A percentile compares a stretch with the other conserved stretches of the same genome.
These are phyloP conservation scores for Acinonyx jubatus DNA, from an alignment of 2,113 vertebrate species.

Conservation along the genomic window DNA sequence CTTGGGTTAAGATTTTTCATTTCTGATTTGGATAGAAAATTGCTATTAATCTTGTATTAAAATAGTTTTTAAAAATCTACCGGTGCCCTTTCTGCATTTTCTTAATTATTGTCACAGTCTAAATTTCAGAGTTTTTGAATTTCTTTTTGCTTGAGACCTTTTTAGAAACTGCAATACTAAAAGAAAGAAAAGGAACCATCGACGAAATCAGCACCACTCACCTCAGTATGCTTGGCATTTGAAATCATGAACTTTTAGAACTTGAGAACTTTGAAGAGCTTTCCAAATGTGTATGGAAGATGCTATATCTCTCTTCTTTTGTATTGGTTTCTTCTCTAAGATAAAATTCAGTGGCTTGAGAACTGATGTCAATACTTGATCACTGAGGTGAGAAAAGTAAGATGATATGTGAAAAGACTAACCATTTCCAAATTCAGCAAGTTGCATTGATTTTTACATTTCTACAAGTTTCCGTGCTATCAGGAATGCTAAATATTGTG, in stretches of 20 bases:
- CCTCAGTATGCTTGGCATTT: background rate
- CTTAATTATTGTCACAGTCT: slow-evolving; percentile 26
- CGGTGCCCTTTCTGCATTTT: slow-evolving; percentile 60
- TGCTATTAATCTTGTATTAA: slow-evolving; percentile 83
- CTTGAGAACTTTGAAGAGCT: background rate
- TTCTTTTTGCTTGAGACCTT: background rate
- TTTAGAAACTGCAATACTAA: background rate
- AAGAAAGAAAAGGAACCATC: background rate
- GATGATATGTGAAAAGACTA: background rate
- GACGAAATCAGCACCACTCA: background rate
- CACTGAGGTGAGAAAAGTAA: slow-evolving; percentile 23
- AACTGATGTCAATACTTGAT: background rate
- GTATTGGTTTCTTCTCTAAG: slow-evolving; percentile 31
- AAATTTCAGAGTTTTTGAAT: background rate
- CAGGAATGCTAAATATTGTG: slow-evolving; percentile 1
- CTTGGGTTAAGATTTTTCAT: slow-evolving; percentile 79
- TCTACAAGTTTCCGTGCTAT: slow-evolving; percentile 34
- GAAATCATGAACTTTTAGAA: background rate
- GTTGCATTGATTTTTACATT: slow-evolving; percentile 8
- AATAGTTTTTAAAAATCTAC: slow-evolving; percentile 80
- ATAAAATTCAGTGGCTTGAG: background rate
- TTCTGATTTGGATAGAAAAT: slow-evolving; percentile 82
- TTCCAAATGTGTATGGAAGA: background rate
- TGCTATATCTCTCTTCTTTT: background rate
- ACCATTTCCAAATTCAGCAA: slow-evolving; percentile 9